phyloP scores from a whole-genome alignment of 2,797 vertebrate genomes.

The Ptychadena robeensis region DNA sequence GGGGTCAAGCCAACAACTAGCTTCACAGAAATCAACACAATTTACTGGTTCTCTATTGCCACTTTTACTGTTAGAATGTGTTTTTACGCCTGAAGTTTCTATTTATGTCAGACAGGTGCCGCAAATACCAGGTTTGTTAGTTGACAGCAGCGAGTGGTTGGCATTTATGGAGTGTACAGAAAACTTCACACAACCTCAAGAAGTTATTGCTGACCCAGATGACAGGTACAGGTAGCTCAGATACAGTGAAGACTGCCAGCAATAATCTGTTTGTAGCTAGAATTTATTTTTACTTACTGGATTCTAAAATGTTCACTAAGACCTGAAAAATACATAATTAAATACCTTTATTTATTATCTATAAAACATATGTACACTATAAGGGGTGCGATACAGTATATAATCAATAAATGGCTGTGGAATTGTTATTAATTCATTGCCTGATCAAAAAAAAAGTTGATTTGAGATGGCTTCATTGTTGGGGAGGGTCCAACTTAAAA shows the following conservation, averaged over 20 bases:
- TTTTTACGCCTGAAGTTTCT: not conserved
- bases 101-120: not conserved
- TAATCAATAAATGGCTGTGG: too few species aligned
- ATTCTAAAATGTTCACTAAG: not conserved
- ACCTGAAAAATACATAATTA: not conserved
- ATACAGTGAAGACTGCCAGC: not conserved
- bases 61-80: not conserved
- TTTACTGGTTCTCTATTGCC: not conserved
- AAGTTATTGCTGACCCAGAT: not conserved
- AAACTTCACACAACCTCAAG: not conserved
- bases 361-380: not conserved
- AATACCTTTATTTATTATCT: not conserved
- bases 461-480: too few species aligned
- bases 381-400: too few species aligned
- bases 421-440: too few species aligned
- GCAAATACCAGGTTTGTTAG: constrained; percentile 2
- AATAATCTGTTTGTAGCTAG: not conserved
- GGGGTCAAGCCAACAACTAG: too few species aligned
- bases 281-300: not conserved
- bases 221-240: not conserved
- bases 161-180: not conserved
- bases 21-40: not conserved
- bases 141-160: not conserved
- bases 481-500: too few species aligned
- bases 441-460: too few species aligned